Evolutionary conservation across 2,888 invertebrate species (phyloP).

Genomic region (Galerucella calmariensis): DNA sequence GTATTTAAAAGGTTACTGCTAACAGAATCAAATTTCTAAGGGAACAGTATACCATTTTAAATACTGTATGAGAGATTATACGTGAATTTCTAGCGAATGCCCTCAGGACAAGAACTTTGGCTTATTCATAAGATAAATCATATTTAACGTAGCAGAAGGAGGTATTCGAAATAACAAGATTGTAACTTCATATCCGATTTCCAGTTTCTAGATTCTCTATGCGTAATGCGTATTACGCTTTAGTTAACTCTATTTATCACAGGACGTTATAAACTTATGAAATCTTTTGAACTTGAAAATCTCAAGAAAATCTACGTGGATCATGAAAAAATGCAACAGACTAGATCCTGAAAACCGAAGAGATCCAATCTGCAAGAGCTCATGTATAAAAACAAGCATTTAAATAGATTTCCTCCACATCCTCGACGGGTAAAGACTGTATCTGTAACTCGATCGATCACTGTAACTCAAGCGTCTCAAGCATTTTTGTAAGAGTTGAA

Average conservation of each 20-base stretch:
- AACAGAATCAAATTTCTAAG: background rate
- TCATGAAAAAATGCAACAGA: no score
- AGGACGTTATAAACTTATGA: no score
- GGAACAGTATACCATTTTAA: background rate
- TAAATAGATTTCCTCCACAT: background rate
- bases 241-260: background rate
- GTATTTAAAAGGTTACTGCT: no score
- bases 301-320: no score
- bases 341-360: no score
- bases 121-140: conserved; percentile 9
- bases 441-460: background rate
- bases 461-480: background rate
- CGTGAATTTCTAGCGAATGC: background rate
- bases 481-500: background rate
- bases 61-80: background rate
- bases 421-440: background rate
- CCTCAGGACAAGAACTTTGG: background rate
- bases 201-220: background rate
- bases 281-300: no score
- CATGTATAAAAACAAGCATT: background rate
- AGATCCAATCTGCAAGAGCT: no score
- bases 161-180: conserved; percentile 3
- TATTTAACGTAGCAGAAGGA: conserved; percentile 6
- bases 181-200: background rate
- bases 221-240: background rate